phyloP scores from a whole-genome alignment of 1,140 invertebrate species.

The Conus ventricosus region DNA sequence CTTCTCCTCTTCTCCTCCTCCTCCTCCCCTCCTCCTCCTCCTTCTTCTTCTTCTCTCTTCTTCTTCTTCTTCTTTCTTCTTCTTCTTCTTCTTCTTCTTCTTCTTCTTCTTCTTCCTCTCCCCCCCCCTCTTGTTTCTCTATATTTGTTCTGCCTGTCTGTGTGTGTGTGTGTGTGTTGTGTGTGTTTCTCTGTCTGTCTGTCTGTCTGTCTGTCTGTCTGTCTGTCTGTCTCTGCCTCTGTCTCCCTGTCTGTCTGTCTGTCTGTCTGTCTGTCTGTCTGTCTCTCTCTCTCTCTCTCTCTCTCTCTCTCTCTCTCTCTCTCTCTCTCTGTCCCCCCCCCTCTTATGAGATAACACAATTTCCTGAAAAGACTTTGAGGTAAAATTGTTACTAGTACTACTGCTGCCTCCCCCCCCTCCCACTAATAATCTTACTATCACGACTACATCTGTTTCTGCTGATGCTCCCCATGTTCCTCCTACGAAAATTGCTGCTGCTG shows the following conservation, averaged over 20 bases:
- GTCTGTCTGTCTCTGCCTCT: no score
- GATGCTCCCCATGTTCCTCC: neutral
- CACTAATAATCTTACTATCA: neutral
- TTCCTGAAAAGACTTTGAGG: neutral
- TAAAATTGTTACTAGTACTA: neutral
- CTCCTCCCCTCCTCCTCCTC: neutral
- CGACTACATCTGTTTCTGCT: no score
- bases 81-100: neutral
- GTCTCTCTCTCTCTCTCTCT: neutral
- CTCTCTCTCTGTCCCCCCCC: neutral
- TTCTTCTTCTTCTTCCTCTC: neutral
- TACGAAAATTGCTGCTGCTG: neutral
- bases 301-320: neutral
- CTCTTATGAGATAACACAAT: no score
- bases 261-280: neutral
- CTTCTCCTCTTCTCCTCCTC: no score
- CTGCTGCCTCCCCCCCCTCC: neutral
- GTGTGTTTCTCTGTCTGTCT: no score
- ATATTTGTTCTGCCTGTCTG: no score
- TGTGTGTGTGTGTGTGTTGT: no score
- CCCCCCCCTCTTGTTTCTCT: neutral
- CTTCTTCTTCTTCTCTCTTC: neutral
- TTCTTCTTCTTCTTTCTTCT: neutral
- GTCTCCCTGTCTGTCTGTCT: neutral
- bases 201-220: no score